Conservation (phyloP, 2,888 invertebrate genomes). For the Endomychus coccineus region DNA sequence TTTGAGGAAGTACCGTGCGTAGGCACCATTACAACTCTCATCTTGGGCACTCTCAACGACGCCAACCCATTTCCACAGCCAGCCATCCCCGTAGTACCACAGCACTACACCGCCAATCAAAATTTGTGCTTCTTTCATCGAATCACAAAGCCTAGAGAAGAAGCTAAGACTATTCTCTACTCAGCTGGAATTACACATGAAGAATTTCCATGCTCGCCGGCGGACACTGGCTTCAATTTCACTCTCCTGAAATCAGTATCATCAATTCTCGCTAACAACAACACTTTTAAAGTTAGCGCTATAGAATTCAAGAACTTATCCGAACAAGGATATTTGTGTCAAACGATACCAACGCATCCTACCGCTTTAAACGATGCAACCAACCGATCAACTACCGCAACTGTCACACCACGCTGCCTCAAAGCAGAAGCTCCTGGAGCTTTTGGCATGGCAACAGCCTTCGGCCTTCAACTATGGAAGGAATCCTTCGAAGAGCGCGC, state of each 20-base stretch:
- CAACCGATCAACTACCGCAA: not conserved
- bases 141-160: too few species aligned
- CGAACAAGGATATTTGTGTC: not conserved
- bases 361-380: not conserved
- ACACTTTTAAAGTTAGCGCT: not conserved
- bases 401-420: not conserved
- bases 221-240: too few species aligned
- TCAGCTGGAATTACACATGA: too few species aligned
- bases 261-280: too few species aligned
- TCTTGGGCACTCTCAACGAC: not conserved
- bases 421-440: not conserved
- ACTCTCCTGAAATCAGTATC: too few species aligned
- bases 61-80: not conserved
- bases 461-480: not conserved
- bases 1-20: not conserved
- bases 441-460: not conserved
- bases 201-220: too few species aligned
- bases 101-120: not conserved
- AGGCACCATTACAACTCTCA: not conserved
- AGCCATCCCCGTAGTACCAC: not conserved
- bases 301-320: not conserved
- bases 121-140: too few species aligned
- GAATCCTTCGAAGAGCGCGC: not conserved
- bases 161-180: too few species aligned
- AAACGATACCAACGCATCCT: not conserved